Evolutionary conservation across 2,113 vertebrate genomes (phyloP).

Genomic region (Cavia porcellus): DNA sequence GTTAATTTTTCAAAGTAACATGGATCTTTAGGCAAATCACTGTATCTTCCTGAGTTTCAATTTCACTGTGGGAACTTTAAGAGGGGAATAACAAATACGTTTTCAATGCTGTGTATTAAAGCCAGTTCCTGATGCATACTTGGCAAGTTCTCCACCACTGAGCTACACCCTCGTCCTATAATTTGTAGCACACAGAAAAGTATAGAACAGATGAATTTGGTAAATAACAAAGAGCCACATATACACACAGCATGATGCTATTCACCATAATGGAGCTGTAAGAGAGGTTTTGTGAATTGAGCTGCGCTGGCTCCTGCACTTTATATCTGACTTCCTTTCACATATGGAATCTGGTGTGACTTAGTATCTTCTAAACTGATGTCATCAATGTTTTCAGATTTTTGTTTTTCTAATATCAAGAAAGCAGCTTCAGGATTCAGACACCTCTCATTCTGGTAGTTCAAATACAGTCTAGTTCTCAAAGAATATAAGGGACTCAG

Average conservation of each 20-base stretch:
- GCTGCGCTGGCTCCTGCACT: background rate
- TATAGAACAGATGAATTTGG: background rate
- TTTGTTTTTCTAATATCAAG: background rate
- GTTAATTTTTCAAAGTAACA: background rate
- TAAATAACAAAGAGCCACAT: background rate
- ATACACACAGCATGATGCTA: background rate
- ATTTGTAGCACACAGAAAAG: background rate
- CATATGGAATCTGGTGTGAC: background rate
- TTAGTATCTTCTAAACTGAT: background rate
- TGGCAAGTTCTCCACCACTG: background rate
- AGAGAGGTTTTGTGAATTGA: background rate
- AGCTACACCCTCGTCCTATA: background rate
- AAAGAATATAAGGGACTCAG: background rate
- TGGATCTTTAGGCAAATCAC: background rate
- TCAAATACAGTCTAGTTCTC: background rate
- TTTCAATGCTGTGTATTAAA: background rate
- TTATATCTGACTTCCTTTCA: background rate
- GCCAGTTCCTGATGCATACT: background rate
- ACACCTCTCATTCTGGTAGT: background rate
- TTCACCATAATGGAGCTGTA: background rate
- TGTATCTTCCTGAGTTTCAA: background rate
- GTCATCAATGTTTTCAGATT: background rate
- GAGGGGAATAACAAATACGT: background rate
- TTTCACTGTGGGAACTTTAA: background rate
- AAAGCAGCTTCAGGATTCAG: background rate